phyloP scores from a whole-genome alignment of 1,140 invertebrate species.

The Linepithema humile region DNA sequence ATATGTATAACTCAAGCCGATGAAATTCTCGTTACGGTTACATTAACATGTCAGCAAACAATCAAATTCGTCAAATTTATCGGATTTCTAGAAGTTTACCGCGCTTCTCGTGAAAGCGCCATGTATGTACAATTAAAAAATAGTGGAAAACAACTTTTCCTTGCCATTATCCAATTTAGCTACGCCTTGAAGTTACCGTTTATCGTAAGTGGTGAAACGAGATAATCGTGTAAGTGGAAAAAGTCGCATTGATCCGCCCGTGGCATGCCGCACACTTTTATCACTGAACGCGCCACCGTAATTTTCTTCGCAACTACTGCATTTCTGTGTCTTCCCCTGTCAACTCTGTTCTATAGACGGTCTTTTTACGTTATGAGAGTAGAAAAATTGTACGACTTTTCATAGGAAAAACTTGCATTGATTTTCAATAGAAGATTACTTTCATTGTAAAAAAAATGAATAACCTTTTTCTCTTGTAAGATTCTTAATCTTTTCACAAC shows the following conservation, averaged over 20 bases:
- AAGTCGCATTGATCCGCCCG: constrained; percentile 40
- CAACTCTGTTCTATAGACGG: not conserved
- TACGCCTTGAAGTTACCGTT: not conserved
- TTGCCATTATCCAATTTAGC: constrained; percentile 18
- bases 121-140: not conserved
- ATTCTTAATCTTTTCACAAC: not conserved
- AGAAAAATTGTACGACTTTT: not conserved
- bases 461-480: too few species aligned
- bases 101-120: not conserved
- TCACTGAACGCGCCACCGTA: constrained; percentile 22
- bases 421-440: too few species aligned
- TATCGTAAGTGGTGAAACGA: constrained; percentile 29
- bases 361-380: not conserved
- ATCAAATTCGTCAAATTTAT: not conserved
- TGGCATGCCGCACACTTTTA: constrained; percentile 1
- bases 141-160: not conserved
- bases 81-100: not conserved
- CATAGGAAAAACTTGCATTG: too few species aligned
- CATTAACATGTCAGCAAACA: not conserved
- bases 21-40: not conserved
- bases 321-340: not conserved
- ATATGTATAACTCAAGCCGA: too few species aligned
- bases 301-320: constrained; percentile 7
- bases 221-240: constrained; percentile 40
- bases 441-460: too few species aligned